Evolutionary conservation across 2,797 vertebrate species (phyloP), one percentile per base, ranked within the genome.

Genomic region (Eospalax fontanierii): DNA sequence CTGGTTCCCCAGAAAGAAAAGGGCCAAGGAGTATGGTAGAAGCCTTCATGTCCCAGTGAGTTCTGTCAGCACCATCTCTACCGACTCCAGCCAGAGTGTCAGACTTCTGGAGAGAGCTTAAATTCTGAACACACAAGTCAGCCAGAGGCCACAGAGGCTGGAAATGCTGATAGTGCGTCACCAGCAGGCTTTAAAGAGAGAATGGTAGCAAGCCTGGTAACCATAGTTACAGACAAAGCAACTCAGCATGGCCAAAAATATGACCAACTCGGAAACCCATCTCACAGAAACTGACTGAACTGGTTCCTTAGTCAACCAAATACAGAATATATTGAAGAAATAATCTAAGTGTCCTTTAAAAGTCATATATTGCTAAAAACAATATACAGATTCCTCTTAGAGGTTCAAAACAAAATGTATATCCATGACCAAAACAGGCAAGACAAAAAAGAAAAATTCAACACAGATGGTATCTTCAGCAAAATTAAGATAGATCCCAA

Each of bases 321-420:
- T 65, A 22, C 65, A 89, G 21, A 14, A 30, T 74, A 30, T 15
- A 35, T 81, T 88, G 85, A 92, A 90, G 46, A 40, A 92, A 80
- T 81, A 83, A 24, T 61, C 12, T 68, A n/a, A 91, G 28, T 68
- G 54, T 33, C 57, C 63, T 84, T 96, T 57, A 63, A 87, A 93
- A 81, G 43, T 89, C 70, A 71, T 12, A 68, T 8, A 66, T 81
- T 82, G 59, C 63, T 71, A 75, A 86, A 91, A 81, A 66, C 24
- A 21, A 74, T 66, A 93, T 74, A 74, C 50, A 83, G 93, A 82
- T 76, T 82, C 24, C 43, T 85, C 59, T 35, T 65, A 59, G 30
- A 94, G 35, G 21, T 82, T 26, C 70, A 86, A 73, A 82, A 93
- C 63, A 89, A 89, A 93, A 83, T 70, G 11, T 61, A 12, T 61